Base-by-base conservation (phyloP, 1,140 invertebrate species). In the Caenorhabditis remanei region DNA sequence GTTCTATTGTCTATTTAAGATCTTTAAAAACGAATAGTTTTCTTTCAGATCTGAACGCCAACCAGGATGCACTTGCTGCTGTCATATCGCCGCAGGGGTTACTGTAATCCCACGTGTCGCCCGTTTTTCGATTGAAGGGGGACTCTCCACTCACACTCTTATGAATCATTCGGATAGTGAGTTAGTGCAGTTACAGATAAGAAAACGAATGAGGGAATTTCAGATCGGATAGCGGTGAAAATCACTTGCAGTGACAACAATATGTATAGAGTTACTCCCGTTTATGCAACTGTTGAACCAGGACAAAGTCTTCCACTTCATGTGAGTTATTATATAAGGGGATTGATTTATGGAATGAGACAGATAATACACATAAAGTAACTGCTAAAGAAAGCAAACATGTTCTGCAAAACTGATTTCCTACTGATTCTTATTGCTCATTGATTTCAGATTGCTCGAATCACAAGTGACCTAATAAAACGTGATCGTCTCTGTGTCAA, bases 401-500 rank as follows among this genome's bases (percentile, higher is more conserved):
- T n/a, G n/a, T n/a, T n/a, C n/a, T n/a, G n/a, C n/a, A n/a, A n/a
- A n/a, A n/a, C n/a, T n/a, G n/a, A n/a, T n/a, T n/a, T n/a, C n/a
- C n/a, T n/a, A n/a, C n/a, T n/a, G n/a, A 5, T 11, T 14, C 21
- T 32, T 7, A 50, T 79, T 79, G 32, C 40, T 46, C 41, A 71
- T 46, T 71, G 46, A 32, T 79, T 79, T 4, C 71, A 79, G 71
- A 79, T 79, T n/a, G 71, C 71, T 9, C 71, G 71, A 50, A 79
- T 79, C 40, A 79, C 71, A 46, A 79, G 71, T 79, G 71, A 79
- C 71, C 46, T 79, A 79, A 79, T 79, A 13, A 79, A 79, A 79
- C 71, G 71, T 79, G 71, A 79, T 50, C 71, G 71, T 79, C 71
- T 79, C n/a, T 79, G 71, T 79, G 71, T 79, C 71, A 79, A 79